A percentile compares a stretch with the other conserved stretches of the same genome.
These are phyloP conservation scores for Ceyx cyanopectus DNA, from an alignment of 2,113 vertebrate species.

Conservation along the genomic window DNA sequence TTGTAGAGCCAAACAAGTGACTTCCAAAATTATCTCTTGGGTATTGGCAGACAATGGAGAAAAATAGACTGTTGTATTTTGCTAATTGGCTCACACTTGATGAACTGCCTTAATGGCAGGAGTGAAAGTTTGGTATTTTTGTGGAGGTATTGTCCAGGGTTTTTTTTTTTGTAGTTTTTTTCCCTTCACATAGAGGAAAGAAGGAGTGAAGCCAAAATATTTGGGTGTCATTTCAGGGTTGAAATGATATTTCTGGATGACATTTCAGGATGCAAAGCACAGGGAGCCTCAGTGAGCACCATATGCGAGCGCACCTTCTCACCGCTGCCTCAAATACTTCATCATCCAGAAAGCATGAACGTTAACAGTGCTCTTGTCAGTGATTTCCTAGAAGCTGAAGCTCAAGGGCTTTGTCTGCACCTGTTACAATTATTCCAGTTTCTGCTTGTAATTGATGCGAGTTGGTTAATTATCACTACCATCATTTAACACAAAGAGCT, in stretches of 20 bases:
- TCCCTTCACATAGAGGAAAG: background rate
- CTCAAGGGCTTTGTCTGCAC: background rate
- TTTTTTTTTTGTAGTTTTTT: background rate
- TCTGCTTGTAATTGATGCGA: background rate
- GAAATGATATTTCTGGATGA: background rate
- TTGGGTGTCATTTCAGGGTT: background rate
- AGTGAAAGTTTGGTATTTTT: background rate
- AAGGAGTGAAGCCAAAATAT: background rate
- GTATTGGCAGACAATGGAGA: background rate
- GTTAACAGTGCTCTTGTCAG: background rate
- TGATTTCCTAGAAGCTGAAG: background rate
- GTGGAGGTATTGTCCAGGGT: background rate
- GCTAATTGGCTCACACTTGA: background rate
- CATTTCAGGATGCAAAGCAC: background rate
- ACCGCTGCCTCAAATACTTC: background rate
- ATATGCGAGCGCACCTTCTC: background rate
- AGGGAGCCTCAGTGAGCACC: accelerated
- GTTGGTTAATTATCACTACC: background rate
- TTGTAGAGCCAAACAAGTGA: background rate
- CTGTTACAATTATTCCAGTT: background rate
- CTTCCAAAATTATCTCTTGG: background rate
- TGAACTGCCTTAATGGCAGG: background rate
- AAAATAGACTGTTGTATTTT: background rate
- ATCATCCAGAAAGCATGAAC: background rate
- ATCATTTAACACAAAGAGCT: background rate